Percentiles rank a stretch among this genome's conserved stretches.
phyloP scores from a whole-genome alignment of 2,797 vertebrate genomes.

The Tarsius wallacei region DNA sequence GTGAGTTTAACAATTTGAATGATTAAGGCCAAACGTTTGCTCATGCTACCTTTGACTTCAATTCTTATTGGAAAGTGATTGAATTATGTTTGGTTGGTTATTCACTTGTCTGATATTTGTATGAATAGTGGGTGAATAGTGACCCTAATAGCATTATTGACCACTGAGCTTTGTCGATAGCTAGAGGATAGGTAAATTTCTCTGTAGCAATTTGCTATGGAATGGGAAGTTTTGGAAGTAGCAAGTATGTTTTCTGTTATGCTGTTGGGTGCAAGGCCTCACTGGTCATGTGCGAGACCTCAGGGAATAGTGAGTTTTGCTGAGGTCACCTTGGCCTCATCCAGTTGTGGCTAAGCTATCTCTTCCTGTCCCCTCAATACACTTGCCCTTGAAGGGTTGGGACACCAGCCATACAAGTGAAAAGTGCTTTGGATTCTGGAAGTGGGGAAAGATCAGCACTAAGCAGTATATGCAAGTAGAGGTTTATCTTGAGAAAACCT shows the following conservation, averaged over 20 bases:
- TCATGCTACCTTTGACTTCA: background rate
- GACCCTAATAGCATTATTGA: background rate
- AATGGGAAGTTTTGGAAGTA: background rate
- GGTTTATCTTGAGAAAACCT: slow-evolving; percentile 32
- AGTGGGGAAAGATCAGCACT: background rate
- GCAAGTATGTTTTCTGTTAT: background rate
- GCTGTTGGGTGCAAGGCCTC: background rate
- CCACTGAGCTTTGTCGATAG: background rate
- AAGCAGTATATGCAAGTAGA: slow-evolving; percentile 36
- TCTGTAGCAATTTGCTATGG: background rate
- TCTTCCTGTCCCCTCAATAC: background rate
- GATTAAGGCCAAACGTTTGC: background rate
- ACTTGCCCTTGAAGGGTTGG: background rate
- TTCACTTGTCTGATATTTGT: background rate
- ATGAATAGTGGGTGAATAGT: background rate
- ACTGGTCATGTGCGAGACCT: background rate
- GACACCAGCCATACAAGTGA: background rate
- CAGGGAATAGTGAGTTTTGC: background rate
- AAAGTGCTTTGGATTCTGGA: slow-evolving; percentile 24
- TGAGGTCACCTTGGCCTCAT: background rate
- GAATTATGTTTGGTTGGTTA: slow-evolving; percentile 31
- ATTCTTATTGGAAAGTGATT: background rate
- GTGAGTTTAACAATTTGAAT: slow-evolving; percentile 40
- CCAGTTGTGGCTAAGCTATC: background rate
- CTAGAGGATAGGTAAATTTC: background rate